phyloP scores from a whole-genome alignment of 2,888 invertebrate genomes.

The Zeuzera pyrina region DNA sequence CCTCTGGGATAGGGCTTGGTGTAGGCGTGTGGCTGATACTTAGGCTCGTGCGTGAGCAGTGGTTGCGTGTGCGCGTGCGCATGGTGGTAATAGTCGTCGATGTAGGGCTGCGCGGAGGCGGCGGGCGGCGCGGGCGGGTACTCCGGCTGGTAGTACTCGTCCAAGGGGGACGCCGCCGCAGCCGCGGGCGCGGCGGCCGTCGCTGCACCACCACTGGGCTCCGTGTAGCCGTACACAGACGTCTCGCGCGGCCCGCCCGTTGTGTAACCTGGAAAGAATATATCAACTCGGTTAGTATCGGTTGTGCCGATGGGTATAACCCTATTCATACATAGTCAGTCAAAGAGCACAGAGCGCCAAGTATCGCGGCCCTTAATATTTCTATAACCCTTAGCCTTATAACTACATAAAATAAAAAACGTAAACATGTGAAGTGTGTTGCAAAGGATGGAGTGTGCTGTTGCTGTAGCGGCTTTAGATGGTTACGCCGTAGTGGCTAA shows the following conservation, averaged over 20 bases:
- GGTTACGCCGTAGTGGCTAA: no score
- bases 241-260: slow-evolving; percentile 70
- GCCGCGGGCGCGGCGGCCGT: slow-evolving; percentile 41
- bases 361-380: no score
- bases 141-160: slow-evolving; percentile 68
- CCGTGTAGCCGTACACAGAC: slow-evolving; percentile 63
- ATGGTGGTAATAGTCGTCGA: slow-evolving; percentile 83
- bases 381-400: not conserved
- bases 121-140: slow-evolving; percentile 63
- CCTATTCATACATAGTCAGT: no score
- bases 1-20: slow-evolving; percentile 82
- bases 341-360: no score
- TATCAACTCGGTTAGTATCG: no score
- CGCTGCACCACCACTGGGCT: slow-evolving; percentile 39
- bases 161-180: slow-evolving; percentile 63
- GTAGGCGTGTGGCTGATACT: slow-evolving; percentile 80
- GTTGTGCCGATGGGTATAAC: no score
- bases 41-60: slow-evolving; percentile 74
- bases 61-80: slow-evolving; percentile 79
- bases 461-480: no score
- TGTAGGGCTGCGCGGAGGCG: slow-evolving; percentile 74
- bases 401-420: not conserved
- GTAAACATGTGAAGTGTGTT: no score
- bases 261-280: slow-evolving; percentile 71
- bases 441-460: no score